A percentile compares a stretch with the other conserved stretches of the same genome.
phyloP scores from a whole-genome alignment of 2,113 vertebrate genomes.

The Copsychus sechellarum region DNA sequence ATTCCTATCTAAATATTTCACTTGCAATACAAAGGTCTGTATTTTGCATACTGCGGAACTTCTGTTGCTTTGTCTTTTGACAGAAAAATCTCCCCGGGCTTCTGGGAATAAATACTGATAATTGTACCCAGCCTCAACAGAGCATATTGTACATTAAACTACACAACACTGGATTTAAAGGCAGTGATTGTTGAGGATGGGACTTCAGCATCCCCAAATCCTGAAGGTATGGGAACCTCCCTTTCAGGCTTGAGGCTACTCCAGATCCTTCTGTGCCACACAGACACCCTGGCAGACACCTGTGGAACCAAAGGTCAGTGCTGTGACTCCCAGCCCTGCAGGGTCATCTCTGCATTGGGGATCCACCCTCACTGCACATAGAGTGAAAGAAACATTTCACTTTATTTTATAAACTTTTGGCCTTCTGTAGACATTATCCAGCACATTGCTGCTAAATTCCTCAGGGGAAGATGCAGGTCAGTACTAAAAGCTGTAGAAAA shows the following conservation, averaged over 20 bases:
- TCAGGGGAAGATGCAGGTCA: not conserved
- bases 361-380: not conserved
- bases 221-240: not conserved
- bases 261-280: not conserved
- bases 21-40: slow-evolving; percentile 66
- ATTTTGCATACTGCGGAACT: slow-evolving; percentile 55
- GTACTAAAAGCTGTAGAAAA: not conserved
- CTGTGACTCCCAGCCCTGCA: not conserved
- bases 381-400: not conserved
- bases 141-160: not conserved
- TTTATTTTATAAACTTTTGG: not conserved
- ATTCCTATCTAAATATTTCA: slow-evolving; percentile 77
- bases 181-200: fast-evolving
- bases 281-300: fast-evolving
- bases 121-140: slow-evolving; percentile 2
- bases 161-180: not conserved
- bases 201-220: not conserved
- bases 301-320: not conserved
- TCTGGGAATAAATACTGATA: slow-evolving; percentile 52
- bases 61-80: slow-evolving; percentile 43
- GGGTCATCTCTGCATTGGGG: not conserved
- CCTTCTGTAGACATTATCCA: not conserved
- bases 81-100: slow-evolving; percentile 43
- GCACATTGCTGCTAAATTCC: not conserved
- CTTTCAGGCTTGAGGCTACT: not conserved